Evolutionary conservation across 2,113 vertebrate species (phyloP).

Genomic region (Paracanthobrama guichenoti): DNA sequence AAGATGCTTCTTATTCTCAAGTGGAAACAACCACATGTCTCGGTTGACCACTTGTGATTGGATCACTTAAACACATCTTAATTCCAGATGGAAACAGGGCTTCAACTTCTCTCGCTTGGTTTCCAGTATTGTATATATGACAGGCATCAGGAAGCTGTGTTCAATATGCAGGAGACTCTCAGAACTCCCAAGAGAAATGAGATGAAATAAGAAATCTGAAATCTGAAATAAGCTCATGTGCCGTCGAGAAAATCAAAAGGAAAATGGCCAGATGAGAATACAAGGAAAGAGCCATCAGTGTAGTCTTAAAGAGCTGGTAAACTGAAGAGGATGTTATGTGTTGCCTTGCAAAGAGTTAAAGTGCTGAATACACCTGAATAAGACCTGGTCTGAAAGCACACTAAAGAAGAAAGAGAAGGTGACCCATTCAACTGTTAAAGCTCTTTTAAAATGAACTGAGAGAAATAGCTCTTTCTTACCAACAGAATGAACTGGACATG

Average conservation of each 20-base stretch:
- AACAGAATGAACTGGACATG: not conserved
- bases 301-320: not conserved
- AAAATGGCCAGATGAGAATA: not conserved
- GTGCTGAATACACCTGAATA: not conserved
- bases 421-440: not conserved
- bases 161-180: not conserved
- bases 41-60: not conserved
- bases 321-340: not conserved
- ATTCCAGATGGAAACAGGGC: not conserved
- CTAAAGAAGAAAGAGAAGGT: not conserved
- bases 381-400: not conserved
- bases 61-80: not conserved
- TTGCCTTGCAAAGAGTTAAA: not conserved
- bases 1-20: not conserved
- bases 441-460: not conserved
- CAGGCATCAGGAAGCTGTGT: not conserved
- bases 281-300: not conserved
- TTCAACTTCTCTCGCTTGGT: not conserved
- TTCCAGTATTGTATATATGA: not conserved
- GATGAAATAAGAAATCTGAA: too few species aligned
- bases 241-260: not conserved
- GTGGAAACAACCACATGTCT: not conserved
- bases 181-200: not conserved
- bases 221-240: not conserved
- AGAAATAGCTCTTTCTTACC: not conserved